Evolutionary conservation across 2,113 vertebrate species (phyloP), one percentile per base, ranked within the genome.

Genomic region (Thermophis baileyi): DNA sequence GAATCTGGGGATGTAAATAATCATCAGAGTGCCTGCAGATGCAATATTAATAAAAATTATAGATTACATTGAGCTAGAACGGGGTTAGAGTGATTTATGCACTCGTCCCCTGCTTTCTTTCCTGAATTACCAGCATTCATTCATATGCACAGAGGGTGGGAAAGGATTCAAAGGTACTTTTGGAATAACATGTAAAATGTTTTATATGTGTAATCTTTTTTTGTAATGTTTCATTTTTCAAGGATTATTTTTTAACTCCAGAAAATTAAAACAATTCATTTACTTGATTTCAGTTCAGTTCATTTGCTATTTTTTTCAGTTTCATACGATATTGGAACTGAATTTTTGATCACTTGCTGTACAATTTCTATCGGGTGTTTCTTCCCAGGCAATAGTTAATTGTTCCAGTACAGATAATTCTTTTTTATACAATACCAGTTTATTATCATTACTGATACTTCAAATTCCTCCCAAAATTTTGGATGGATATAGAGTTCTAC

Each of bases 331-430:
- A 27, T 94, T 11, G 44, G 91, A 91, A 91, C 0, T 14, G 16
- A 92, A 6, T 25, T 93, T 81, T 74, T 91, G 69, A 89, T 94
- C 0, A 22, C 88, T 95, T 95, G 86, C 69, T 2, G 0, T 88
- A 74, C 92, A 57, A 9, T 89, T 89, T 85, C 27, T 0, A 0
- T 87, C 47, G 35, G 89, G 81, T 30, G 25, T n/a, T 91, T 94
- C 93, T 91, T 81, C 49, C 18, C 4, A 47, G 87, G n/a, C 57
- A 44, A 93, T 93, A 91, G 47, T 94, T 95, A 95, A 46, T 35
- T 92, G 93, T 92, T 96, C 50, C 92, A 94, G 6, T 0, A 1
- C 94, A 93, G 46, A 88, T 94, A 94, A 95, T 85, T 94, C 57
- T 87, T 49, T 95, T 95, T 90, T 95, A 87, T 35, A 74, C 16